phyloP scores from a whole-genome alignment of 1,140 invertebrate genomes.

The Apocrypta bakeri region DNA sequence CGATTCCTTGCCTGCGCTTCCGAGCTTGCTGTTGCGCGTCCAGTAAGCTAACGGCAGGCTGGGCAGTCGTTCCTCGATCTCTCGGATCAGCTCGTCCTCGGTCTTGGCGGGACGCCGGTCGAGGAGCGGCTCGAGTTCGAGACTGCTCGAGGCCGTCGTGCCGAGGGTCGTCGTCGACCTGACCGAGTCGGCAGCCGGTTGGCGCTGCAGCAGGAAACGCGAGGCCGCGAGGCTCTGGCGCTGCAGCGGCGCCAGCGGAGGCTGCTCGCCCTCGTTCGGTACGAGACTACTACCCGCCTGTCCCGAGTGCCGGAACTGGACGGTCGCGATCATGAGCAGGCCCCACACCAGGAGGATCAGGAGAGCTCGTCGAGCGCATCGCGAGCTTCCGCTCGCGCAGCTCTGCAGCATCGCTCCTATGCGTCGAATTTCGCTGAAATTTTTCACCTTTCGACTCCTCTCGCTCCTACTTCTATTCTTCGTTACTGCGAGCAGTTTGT shows the following conservation, averaged over 20 bases:
- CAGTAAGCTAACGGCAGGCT: slow-evolving; percentile 89
- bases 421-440: neutral
- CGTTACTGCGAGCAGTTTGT: neutral
- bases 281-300: slow-evolving; percentile 19
- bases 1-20: slow-evolving; percentile 69
- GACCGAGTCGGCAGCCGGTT: slow-evolving; percentile 65
- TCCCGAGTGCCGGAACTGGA: slow-evolving; percentile 69
- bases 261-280: slow-evolving; percentile 38
- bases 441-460: neutral
- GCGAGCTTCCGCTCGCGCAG: slow-evolving; percentile 63
- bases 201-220: slow-evolving; percentile 66
- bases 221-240: slow-evolving; percentile 66
- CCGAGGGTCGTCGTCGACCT: slow-evolving; percentile 47
- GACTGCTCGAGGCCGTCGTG: slow-evolving; percentile 57
- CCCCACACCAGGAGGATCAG: slow-evolving; percentile 73
- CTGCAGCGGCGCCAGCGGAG: slow-evolving; percentile 58
- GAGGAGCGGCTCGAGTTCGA: slow-evolving; percentile 74
- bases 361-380: slow-evolving; percentile 73
- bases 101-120: slow-evolving; percentile 80
- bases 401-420: slow-evolving; percentile 64
- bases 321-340: slow-evolving; percentile 72
- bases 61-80: slow-evolving; percentile 84
- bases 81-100: slow-evolving; percentile 86
- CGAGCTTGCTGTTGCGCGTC: slow-evolving; percentile 84
- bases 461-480: neutral